Base-by-base conservation (phyloP, 2,888 invertebrate genomes). In the Eupithecia insigniata region DNA sequence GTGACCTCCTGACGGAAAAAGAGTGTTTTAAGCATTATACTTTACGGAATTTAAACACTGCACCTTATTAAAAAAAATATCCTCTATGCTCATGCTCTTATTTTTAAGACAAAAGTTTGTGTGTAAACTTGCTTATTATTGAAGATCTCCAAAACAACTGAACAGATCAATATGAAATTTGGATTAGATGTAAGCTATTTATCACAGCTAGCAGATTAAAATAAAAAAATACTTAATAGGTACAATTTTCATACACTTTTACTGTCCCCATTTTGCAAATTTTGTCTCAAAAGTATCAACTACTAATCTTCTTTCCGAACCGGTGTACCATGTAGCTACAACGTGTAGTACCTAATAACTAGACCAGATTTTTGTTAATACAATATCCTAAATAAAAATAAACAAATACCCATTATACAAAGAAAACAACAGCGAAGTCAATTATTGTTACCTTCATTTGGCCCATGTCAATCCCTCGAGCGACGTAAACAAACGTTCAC, bases 401-500 rank as follows among this genome's bases (percentile, higher is more conserved):
- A 55, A 55, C 22, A 22, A 51, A 51, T 51, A 22, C 26, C 55
- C 22, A 51, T 51, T 51, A 30, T 30, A 14, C 28, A 60, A 60
- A 18, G 30, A 26, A 58, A 58, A 28, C 28, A 60, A 30, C 12
- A 26, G 14, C 26, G 5, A 51, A 8, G 51, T 55, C 32, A n/a
- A 34, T 62, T 62, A 32, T 34, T 62, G 62, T 34, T 34, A 62
- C 32, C 32, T 34, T 34, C 34, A 32, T 34, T 62, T 62, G 18
- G 34, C 32, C n/a, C 62, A 30, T 43, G 51, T 30, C 51, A 55
- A 8, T 51, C 62, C 62, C 62, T 22, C 0, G 18, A n/a, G 32
- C 34, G 22, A 39, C 22, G 51, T 67, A 72, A 72, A 68, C 68
- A 72, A 62, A 26, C n/a, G 36, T 60, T 68, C 16, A 2, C 34